These are phyloP conservation scores for Drosophila atroscutellata DNA, from an alignment of 2,888 invertebrate genomes.

Conservation along the genomic window DNA sequence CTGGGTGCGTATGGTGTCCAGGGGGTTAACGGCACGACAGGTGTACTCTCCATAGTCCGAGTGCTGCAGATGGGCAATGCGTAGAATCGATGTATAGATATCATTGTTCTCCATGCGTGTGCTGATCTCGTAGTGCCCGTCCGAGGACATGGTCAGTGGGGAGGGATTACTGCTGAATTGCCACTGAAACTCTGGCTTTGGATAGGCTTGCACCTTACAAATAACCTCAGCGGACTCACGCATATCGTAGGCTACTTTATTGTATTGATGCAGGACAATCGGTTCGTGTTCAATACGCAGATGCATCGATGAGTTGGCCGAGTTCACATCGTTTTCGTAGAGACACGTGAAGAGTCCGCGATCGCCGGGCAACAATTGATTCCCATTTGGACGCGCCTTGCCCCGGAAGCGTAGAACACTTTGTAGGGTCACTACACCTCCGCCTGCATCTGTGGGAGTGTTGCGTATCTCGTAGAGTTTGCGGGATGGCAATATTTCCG, in stretches of 20 bases:
- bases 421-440: constrained; percentile 92
- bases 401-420: constrained; percentile 93
- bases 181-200: constrained; percentile 97
- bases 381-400: constrained; percentile 90
- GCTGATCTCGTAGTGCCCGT: constrained; percentile 94
- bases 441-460: constrained; percentile 89
- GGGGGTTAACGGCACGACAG: constrained; percentile 93
- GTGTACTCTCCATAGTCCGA: constrained; percentile 96
- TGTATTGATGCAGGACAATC: constrained; percentile 92
- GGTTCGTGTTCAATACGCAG: constrained; percentile 96
- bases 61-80: constrained; percentile 90
- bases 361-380: constrained; percentile 92
- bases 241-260: constrained; percentile 94
- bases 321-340: constrained; percentile 95
- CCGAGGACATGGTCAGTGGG: constrained; percentile 91
- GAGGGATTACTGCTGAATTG: constrained; percentile 91
- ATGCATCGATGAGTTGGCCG: constrained; percentile 95
- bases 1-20: constrained; percentile 91
- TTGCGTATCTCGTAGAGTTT: constrained; percentile 93
- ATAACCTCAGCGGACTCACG: constrained; percentile 93
- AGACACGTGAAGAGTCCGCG: constrained; percentile 94
- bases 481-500: constrained; percentile 90
- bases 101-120: constrained; percentile 93
- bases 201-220: constrained; percentile 95
- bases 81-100: constrained; percentile 92